Percentiles rank a stretch among this genome's conserved stretches.
These are phyloP conservation scores for Hofmannophila pseudospretella DNA, from an alignment of 2,888 invertebrate species.

Conservation along the genomic window DNA sequence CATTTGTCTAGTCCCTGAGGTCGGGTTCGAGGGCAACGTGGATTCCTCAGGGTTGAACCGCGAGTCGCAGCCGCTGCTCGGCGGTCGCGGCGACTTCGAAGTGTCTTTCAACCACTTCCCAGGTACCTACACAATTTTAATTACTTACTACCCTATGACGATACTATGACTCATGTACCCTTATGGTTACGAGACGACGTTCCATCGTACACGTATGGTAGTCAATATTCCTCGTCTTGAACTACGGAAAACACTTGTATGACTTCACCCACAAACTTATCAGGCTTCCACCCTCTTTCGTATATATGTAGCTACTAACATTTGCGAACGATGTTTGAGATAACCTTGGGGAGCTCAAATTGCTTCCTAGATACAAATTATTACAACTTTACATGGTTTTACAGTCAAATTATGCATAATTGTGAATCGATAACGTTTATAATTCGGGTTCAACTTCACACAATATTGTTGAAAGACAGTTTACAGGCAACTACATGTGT, in stretches of 20 bases:
- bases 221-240: not conserved
- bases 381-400: slow-evolving; percentile 27
- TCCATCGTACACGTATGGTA: not conserved
- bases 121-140: slow-evolving; percentile 70
- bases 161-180: slow-evolving; percentile 8
- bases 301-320: too few species aligned
- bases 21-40: slow-evolving; percentile 89
- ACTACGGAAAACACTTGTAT: slow-evolving; percentile 28
- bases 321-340: not conserved
- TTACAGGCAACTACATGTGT: slow-evolving; percentile 30
- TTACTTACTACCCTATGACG: not conserved
- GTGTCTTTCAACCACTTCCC: slow-evolving; percentile 92
- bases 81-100: slow-evolving; percentile 85
- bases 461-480: slow-evolving; percentile 29
- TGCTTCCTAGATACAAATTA: slow-evolving; percentile 19
- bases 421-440: slow-evolving; percentile 18
- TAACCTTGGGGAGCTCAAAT: slow-evolving; percentile 32
- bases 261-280: slow-evolving; percentile 28
- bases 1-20: slow-evolving; percentile 88
- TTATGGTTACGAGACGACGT: not conserved
- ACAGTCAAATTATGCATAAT: slow-evolving; percentile 23
- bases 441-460: slow-evolving; percentile 53
- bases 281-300: slow-evolving; percentile 4
- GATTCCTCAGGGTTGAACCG: slow-evolving; percentile 90
- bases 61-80: slow-evolving; percentile 96